These are phyloP conservation scores for Phaetusa simplex DNA, from an alignment of 2,113 vertebrate species.

Conservation along the genomic window DNA sequence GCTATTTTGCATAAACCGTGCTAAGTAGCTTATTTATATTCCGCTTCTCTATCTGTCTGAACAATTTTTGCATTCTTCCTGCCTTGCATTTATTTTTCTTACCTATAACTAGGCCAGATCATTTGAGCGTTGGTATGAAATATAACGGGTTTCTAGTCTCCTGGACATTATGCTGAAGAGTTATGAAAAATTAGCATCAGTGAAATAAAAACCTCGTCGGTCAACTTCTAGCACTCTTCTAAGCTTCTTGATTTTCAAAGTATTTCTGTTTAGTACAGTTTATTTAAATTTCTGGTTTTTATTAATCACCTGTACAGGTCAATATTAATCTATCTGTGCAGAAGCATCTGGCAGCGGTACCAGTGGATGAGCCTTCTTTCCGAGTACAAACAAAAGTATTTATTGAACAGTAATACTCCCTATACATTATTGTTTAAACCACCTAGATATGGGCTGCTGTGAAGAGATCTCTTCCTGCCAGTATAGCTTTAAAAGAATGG, in stretches of 20 bases:
- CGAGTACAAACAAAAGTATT: neutral
- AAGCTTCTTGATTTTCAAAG: neutral
- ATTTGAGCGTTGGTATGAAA: neutral
- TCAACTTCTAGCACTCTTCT: neutral
- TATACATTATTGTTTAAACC: neutral
- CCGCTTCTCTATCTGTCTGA: neutral
- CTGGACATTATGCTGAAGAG: neutral
- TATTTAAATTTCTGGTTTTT: neutral
- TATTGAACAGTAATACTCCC: neutral
- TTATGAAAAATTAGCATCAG: neutral
- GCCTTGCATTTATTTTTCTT: neutral
- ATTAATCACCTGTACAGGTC: neutral
- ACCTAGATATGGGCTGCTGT: neutral
- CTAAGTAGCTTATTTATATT: constrained; percentile 29
- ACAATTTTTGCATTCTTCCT: neutral
- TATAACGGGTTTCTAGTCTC: neutral
- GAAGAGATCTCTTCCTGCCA: neutral
- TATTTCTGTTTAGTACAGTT: neutral
- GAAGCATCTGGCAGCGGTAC: neutral
- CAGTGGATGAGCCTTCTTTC: neutral
- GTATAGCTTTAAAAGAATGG: neutral
- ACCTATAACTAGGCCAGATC: neutral
- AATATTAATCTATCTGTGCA: neutral
- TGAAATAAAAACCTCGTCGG: neutral
- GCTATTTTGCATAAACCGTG: constrained; percentile 8